Evolutionary conservation across 2,797 vertebrate species (phyloP).

Genomic region (Leucoraja ocellata): DNA sequence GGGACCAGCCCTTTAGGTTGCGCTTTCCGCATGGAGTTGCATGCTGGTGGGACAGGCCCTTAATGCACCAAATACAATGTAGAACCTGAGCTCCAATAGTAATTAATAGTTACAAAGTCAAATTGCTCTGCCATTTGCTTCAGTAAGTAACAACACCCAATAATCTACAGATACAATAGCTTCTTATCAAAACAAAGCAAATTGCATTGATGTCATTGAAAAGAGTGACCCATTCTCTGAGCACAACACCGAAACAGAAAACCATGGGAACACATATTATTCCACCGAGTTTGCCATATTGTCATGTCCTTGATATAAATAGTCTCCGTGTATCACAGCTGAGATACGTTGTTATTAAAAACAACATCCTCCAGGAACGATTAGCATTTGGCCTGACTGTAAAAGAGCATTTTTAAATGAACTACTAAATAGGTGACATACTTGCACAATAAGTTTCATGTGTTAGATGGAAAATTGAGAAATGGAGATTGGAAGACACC

Average conservation of each 20-base stretch:
- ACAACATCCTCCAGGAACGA: slow-evolving; percentile 29
- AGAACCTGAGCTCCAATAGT: no score
- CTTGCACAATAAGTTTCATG: slow-evolving; percentile 30
- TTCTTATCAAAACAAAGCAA: not conserved
- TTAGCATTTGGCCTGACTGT: not conserved
- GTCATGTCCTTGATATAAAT: slow-evolving; percentile 3
- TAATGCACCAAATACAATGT: no score
- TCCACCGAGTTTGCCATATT: not conserved
- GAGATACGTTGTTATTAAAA: slow-evolving; percentile 23
- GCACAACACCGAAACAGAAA: not conserved
- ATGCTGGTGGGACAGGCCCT: no score
- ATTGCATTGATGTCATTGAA: not conserved
- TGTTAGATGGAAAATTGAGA: slow-evolving; percentile 27
- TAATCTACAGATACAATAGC: no score
- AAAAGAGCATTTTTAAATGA: slow-evolving; percentile 5
- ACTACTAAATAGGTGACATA: slow-evolving; percentile 25
- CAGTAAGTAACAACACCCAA: no score
- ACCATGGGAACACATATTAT: not conserved
- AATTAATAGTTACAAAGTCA: no score
- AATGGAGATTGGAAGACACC: slow-evolving; percentile 29
- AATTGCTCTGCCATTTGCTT: no score
- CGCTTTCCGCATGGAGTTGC: no score
- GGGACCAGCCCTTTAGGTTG: no score
- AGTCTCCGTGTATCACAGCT: not conserved
- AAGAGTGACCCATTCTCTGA: not conserved